Base-by-base conservation (phyloP, 1,140 invertebrate genomes). In the Chironomus striatipennis region DNA sequence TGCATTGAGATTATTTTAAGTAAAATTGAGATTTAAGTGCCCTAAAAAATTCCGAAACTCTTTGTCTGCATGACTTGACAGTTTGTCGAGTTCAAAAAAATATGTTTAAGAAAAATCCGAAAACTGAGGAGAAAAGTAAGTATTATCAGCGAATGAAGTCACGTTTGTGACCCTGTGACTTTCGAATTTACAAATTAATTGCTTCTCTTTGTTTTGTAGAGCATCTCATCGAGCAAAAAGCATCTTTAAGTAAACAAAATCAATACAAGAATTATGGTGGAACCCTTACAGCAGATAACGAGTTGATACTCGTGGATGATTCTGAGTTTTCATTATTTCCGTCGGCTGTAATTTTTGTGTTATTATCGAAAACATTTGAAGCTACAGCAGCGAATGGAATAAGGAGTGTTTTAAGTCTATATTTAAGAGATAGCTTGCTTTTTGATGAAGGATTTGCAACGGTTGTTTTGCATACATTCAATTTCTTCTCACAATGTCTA, bases 401-500 rank as follows among this genome's bases (percentile, higher is more conserved):
- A 57, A 77, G 81, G 78, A 81, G 81, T 12, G 87, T 94, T 73
- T 82, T 94, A 34, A 88, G 88, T 0, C 79, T 93, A 7, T 94
- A 93, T 82, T 82, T 93, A 42, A 86, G 86, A 57, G 86, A 89
- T 77, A 83, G 81, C 78, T 78, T 82, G 17, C 78, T 77, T 74
- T 81, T 82, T 70, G 77, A 77, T 64, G 87, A 90, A 77, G 85
- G 88, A 77, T 80, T 81, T 7, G 85, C 91, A 1, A 94, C 91
- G 0, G 84, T 90, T 6, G 83, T 92, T 65, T 91, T 90, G 79
- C 92, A 95, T 82, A 82, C 86, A 0, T 95, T 94, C 78, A 87
- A 87, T 70, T 91, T 91, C 82, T 79, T 91, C n/a, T 91, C 90
- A 73, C 93, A 93, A 79, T 88, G 92, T 79, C 88, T 89, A n/a